Percentiles rank a stretch among this genome's conserved stretches.
Evolutionary conservation across 1,140 invertebrate genomes (phyloP).

Genomic region (Ceratina japonica): DNA sequence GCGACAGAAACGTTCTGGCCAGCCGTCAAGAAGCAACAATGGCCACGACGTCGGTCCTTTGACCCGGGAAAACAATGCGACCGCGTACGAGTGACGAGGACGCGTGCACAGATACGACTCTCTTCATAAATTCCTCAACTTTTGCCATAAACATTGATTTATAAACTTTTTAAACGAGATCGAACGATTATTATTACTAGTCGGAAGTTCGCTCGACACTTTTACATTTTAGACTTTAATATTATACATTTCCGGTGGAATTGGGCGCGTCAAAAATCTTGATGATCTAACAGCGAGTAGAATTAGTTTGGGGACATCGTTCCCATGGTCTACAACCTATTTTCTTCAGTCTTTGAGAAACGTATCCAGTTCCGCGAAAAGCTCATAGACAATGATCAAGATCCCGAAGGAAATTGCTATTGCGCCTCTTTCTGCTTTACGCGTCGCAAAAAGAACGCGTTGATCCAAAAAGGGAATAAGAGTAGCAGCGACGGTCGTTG

Average conservation of each 20-base stretch:
- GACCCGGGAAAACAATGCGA: background rate
- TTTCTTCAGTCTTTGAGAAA: background rate
- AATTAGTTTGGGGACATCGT: too few species aligned
- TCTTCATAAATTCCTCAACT: too few species aligned
- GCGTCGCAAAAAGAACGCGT: background rate
- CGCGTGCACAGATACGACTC: too few species aligned
- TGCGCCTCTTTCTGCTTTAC: background rate
- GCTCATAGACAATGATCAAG: background rate
- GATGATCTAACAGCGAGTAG: too few species aligned
- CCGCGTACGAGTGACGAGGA: background rate
- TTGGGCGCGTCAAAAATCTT: too few species aligned
- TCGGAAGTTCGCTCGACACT: too few species aligned
- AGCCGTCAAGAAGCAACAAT: background rate
- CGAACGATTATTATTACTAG: too few species aligned
- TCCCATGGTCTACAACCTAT: too few species aligned
- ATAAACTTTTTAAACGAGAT: too few species aligned
- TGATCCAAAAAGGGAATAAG: slow-evolving; percentile 1
- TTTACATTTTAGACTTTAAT: too few species aligned
- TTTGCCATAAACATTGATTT: too few species aligned
- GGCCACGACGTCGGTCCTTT: background rate
- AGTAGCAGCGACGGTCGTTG: background rate
- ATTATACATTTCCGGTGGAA: too few species aligned
- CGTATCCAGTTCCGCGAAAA: background rate
- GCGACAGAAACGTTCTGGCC: background rate
- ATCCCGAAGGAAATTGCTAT: background rate